A percentile compares a stretch with the other conserved stretches of the same genome.
Conservation (phyloP, 2,888 invertebrate species). For the Sinodicranocentrus sp. region DNA sequence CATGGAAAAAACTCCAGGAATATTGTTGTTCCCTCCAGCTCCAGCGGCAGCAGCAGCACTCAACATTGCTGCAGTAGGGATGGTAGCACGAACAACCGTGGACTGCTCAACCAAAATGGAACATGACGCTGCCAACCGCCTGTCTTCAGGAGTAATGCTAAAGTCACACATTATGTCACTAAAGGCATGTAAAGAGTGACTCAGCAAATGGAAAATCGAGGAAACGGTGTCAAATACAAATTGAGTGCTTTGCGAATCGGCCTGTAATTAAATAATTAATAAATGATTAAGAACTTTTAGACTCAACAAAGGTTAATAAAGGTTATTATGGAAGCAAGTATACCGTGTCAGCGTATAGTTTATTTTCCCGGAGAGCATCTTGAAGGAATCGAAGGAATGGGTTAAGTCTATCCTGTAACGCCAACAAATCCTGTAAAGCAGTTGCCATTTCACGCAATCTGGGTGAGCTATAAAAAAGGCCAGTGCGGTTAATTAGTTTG, state of each 20-base stretch:
- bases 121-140: slow-evolving; percentile 84
- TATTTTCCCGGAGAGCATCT: slow-evolving; percentile 68
- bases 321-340: too few relatives aligned
- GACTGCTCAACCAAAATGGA: slow-evolving; percentile 87
- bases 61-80: slow-evolving; percentile 79
- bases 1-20: not conserved
- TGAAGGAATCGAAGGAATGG: slow-evolving; percentile 73
- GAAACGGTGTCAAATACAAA: slow-evolving; percentile 86
- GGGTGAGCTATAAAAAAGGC: slow-evolving; percentile 65
- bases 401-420: slow-evolving; percentile 71
- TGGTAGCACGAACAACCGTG: slow-evolving; percentile 83
- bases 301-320: too few relatives aligned
- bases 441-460: slow-evolving; percentile 71
- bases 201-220: slow-evolving; percentile 89
- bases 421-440: slow-evolving; percentile 72
- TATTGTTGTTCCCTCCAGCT: not conserved
- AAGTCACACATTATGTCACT: slow-evolving; percentile 91
- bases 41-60: slow-evolving; percentile 36
- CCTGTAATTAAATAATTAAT: slow-evolving; percentile 48
- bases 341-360: slow-evolving; percentile 66
- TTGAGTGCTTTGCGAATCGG: slow-evolving; percentile 80
- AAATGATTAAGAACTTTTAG: too few relatives aligned
- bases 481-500: too few relatives aligned
- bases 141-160: slow-evolving; percentile 82
- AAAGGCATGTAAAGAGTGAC: slow-evolving; percentile 92